phyloP scores from a whole-genome alignment of 2,888 invertebrate species.

The Neoscelio sp. region DNA sequence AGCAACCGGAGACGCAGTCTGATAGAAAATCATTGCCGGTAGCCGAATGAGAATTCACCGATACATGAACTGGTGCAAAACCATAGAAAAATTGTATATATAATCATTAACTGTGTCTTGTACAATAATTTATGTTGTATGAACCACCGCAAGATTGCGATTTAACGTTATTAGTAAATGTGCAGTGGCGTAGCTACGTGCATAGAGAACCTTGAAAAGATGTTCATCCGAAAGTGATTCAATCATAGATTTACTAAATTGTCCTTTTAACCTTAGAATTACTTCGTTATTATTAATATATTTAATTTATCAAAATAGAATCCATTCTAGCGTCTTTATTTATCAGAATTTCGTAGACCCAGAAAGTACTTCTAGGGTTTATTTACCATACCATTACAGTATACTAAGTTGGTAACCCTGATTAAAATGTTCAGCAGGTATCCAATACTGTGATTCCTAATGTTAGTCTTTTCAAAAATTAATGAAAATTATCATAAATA shows the following conservation, averaged over 20 bases:
- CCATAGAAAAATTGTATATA: conserved; percentile 44
- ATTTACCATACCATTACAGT: too few species aligned
- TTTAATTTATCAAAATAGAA: too few species aligned
- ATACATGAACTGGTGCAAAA: conserved; percentile 6
- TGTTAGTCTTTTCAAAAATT: background rate
- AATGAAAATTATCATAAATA: background rate
- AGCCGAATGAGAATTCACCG: conserved; percentile 56
- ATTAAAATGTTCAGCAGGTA: background rate
- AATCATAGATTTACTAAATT: background rate
- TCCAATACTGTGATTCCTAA: background rate
- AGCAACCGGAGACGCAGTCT: conserved; percentile 70
- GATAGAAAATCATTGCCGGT: conserved; percentile 66
- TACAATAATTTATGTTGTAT: background rate
- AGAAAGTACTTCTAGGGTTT: too few species aligned
- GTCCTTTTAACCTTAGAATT: too few species aligned
- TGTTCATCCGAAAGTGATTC: background rate
- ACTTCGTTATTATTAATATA: too few species aligned
- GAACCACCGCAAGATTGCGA: background rate
- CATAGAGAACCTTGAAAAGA: background rate
- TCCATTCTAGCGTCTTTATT: too few species aligned
- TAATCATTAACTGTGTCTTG: conserved; percentile 14
- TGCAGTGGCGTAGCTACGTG: conserved; percentile 22
- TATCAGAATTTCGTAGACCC: too few species aligned
- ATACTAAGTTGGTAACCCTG: background rate
- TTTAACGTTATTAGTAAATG: background rate